These are phyloP conservation scores for Polymixis lichenea DNA, from an alignment of 2,888 invertebrate species.

Conservation along the genomic window DNA sequence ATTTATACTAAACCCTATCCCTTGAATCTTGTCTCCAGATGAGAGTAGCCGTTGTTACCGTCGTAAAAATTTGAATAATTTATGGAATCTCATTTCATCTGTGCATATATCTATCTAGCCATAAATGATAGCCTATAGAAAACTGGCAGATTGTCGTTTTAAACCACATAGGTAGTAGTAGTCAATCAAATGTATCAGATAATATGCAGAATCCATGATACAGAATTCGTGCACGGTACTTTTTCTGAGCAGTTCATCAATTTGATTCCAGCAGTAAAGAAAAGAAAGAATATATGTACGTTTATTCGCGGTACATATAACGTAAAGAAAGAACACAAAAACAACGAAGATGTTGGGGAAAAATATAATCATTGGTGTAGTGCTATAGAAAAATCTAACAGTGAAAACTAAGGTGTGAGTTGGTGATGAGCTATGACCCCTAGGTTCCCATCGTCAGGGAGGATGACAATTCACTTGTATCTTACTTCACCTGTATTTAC, in stretches of 20 bases:
- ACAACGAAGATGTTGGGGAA: no score
- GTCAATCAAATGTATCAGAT: background rate
- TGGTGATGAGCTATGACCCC: background rate
- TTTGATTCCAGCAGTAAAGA: background rate
- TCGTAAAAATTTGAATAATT: background rate
- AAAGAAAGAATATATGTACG: no score
- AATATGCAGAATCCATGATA: background rate
- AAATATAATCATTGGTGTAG: no score
- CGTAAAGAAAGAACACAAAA: no score
- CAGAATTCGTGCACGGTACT: background rate
- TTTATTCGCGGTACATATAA: no score
- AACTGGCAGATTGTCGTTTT: background rate
- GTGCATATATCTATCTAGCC: background rate
- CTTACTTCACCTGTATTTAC: no score
- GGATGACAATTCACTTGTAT: background rate
- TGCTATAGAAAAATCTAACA: background rate
- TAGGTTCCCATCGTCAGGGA: no score
- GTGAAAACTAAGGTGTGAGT: background rate
- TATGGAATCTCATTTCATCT: background rate
- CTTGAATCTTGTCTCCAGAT: background rate
- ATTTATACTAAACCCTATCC: background rate
- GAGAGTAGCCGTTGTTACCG: background rate
- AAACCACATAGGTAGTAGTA: background rate
- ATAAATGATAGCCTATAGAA: background rate
- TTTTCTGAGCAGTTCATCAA: background rate